Conservation (phyloP, 1,140 invertebrate genomes). For the Aphelenchoides fujianensis region DNA sequence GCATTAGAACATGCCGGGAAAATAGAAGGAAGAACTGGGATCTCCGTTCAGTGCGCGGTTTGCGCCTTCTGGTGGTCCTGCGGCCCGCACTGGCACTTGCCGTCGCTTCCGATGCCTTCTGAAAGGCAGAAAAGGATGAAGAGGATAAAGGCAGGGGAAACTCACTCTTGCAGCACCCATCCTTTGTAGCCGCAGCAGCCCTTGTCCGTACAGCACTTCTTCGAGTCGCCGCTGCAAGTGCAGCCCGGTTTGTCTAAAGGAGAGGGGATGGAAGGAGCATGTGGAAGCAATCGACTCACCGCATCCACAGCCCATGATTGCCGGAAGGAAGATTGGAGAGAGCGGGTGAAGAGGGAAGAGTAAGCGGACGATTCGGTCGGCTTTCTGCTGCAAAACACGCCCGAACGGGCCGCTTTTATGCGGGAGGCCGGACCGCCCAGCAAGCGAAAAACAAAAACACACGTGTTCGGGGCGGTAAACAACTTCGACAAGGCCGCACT, state of each 20-base stretch:
- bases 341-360: too few relatives aligned
- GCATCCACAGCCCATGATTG: constrained; percentile 17
- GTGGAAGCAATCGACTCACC: constrained; percentile 14
- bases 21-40: background rate
- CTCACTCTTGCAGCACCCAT: too few relatives aligned
- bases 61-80: background rate
- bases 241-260: constrained; percentile 20
- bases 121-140: background rate
- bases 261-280: constrained; percentile 6
- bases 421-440: too few relatives aligned
- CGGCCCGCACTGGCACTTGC: constrained; percentile 3
- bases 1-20: background rate
- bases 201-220: constrained; percentile 21
- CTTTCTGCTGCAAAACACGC: too few relatives aligned
- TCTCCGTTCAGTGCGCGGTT: background rate
- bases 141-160: too few relatives aligned
- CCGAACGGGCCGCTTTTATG: too few relatives aligned
- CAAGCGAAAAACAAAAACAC: too few relatives aligned
- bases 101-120: background rate
- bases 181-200: constrained; percentile 6
- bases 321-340: constrained; percentile 12
- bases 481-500: too few relatives aligned
- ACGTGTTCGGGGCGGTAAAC: too few relatives aligned
- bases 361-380: too few relatives aligned
- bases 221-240: constrained; percentile 17